phyloP scores from a whole-genome alignment of 2,888 invertebrate genomes.

The Theodoxus fluviatilis region DNA sequence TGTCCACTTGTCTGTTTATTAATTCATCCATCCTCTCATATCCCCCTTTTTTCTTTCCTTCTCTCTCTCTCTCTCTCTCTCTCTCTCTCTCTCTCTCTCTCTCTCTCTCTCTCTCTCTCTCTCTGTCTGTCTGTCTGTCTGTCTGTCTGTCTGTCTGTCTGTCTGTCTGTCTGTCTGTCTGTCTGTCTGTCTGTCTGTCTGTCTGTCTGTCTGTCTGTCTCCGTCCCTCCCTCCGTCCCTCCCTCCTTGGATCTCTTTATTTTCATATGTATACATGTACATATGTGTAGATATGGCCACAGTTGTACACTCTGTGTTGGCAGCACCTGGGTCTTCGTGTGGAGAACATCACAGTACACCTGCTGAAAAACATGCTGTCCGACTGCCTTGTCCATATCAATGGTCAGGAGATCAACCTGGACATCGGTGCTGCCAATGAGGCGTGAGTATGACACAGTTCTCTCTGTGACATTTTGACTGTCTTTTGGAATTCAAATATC shows the following conservation, averaged over 20 bases:
- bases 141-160: too few species aligned
- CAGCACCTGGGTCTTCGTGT: conserved; percentile 62
- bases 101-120: too few species aligned
- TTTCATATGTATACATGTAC: too few species aligned
- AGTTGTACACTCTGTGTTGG: too few species aligned
- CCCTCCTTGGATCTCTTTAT: neutral
- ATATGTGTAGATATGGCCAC: too few species aligned
- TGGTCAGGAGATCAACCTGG: conserved; percentile 56
- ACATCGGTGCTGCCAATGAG: conserved; percentile 45
- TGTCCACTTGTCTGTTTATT: too few species aligned
- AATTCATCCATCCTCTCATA: too few species aligned
- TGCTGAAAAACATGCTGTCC: conserved; percentile 61
- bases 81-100: too few species aligned
- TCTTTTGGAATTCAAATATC: too few species aligned
- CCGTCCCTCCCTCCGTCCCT: neutral
- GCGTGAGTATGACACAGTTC: conserved; percentile 36
- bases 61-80: too few species aligned
- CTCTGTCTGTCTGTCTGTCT: too few species aligned
- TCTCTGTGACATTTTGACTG: neutral
- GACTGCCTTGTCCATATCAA: conserved; percentile 64
- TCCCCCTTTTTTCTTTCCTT: too few species aligned
- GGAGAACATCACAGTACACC: conserved; percentile 61
- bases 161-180: neutral
- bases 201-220: neutral
- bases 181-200: neutral